phyloP scores from a whole-genome alignment of 1,140 invertebrate species.

The Dinothrombium tinctorium region DNA sequence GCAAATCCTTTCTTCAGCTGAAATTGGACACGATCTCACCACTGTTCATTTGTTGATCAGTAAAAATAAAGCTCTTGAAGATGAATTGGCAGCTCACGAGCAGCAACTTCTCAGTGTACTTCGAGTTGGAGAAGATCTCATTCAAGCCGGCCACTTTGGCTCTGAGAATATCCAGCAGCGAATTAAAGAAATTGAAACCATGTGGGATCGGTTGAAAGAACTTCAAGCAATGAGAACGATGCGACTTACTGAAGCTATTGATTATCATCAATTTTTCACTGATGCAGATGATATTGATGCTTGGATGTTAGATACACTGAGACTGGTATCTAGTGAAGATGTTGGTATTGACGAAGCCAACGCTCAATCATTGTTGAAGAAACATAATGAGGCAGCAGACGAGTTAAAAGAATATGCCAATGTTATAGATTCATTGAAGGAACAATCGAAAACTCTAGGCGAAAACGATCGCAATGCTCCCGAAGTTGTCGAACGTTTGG shows the following conservation, averaged over 20 bases:
- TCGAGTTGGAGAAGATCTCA: conserved; percentile 70
- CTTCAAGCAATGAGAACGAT: conserved; percentile 71
- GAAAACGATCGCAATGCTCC: conserved; percentile 67
- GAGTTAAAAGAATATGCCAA: conserved; percentile 84
- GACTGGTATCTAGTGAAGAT: conserved; percentile 89
- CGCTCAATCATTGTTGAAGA: conserved; percentile 88
- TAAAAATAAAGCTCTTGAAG: conserved; percentile 89
- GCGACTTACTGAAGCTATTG: conserved; percentile 79
- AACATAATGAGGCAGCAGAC: conserved; percentile 93
- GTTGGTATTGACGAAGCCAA: conserved; percentile 94
- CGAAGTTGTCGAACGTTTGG: conserved; percentile 55
- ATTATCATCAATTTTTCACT: conserved; percentile 94
- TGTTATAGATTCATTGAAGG: conserved; percentile 74
- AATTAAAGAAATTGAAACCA: conserved; percentile 66
- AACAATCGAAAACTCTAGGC: conserved; percentile 58
- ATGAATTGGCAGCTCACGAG: conserved; percentile 80
- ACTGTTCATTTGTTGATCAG: conserved; percentile 74
- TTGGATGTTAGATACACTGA: conserved; percentile 90
- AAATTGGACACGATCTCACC: conserved; percentile 88
- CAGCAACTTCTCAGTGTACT: conserved; percentile 68
- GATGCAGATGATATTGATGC: conserved; percentile 97
- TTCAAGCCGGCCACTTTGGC: conserved; percentile 76
- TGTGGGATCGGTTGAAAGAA: conserved; percentile 85
- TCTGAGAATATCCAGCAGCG: conserved; percentile 75
- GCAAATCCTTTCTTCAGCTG: conserved; percentile 80